Conservation (phyloP, 2,797 vertebrate genomes). For the Arrhamphus sclerolepis region DNA sequence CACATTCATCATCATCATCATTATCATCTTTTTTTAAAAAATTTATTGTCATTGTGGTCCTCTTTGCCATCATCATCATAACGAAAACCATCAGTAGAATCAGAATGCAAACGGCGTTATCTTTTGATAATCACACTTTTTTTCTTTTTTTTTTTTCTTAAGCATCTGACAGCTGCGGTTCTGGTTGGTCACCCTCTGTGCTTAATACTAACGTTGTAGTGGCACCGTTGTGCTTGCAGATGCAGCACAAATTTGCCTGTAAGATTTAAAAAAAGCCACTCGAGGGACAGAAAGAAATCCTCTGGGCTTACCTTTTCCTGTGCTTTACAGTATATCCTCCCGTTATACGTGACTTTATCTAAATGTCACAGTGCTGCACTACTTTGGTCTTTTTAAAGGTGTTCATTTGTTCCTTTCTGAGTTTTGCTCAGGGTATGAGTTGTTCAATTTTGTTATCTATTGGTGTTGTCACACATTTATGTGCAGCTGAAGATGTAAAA, state of each 20-base stretch:
- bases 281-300: conserved; percentile 40
- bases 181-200: conserved; percentile 53
- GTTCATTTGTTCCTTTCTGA: too few species aligned
- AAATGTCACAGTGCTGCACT: too few species aligned
- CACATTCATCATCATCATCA: conserved; percentile 35
- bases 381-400: too few species aligned
- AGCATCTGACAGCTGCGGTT: conserved; percentile 72
- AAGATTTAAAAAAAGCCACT: conserved; percentile 64
- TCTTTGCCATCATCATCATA: conserved; percentile 9
- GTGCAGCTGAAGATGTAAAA: too few species aligned
- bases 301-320: conserved; percentile 46
- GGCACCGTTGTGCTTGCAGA: conserved; percentile 46
- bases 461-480: too few species aligned
- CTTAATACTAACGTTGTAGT: conserved; percentile 49
- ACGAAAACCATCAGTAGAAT: conserved; percentile 9
- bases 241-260: conserved; percentile 69
- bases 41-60: conserved; percentile 7
- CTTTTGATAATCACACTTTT: conserved; percentile 47
- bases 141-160: conserved; percentile 2
- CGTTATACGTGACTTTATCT: not conserved
- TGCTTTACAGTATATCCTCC: conserved; percentile 15
- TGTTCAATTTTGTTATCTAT: too few species aligned
- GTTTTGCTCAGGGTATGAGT: too few species aligned
- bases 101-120: conserved; percentile 37
- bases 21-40: conserved; percentile 12